Evolutionary conservation across 2,113 vertebrate genomes (phyloP).

Genomic region (Poicephalus gulielmi): DNA sequence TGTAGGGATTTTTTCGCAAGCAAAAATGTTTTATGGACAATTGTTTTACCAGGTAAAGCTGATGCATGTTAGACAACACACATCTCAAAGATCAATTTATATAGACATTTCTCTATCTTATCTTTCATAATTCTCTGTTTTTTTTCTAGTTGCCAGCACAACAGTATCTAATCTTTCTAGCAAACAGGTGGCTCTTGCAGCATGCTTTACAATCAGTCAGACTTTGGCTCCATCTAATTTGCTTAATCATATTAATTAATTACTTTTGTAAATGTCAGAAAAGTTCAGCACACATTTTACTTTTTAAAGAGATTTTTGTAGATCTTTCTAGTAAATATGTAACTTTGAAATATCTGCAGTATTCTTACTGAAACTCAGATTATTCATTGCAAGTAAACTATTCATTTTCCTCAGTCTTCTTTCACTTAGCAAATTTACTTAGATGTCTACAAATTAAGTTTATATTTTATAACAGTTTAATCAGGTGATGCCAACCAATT

Average conservation of each 20-base stretch:
- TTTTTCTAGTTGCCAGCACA: conserved; percentile 52
- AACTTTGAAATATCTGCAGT: conserved; percentile 51
- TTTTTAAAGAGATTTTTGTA: conserved; percentile 48
- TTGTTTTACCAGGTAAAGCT: not conserved
- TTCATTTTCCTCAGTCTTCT: not conserved
- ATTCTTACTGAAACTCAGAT: conserved; percentile 3
- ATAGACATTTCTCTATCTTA: not conserved
- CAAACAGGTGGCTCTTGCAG: conserved; percentile 73
- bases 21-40: not conserved
- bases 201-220: conserved; percentile 70
- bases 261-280: conserved; percentile 74
- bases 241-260: conserved; percentile 75
- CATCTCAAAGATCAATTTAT: conserved; percentile 1
- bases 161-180: conserved; percentile 58
- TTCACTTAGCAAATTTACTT: not conserved
- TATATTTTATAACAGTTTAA: not conserved
- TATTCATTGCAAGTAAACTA: not conserved
- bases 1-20: not conserved
- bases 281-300: conserved; percentile 67
- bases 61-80: not conserved
- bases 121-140: not conserved
- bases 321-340: conserved; percentile 56
- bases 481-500: not conserved
- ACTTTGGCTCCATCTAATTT: conserved; percentile 68
- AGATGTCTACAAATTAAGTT: not conserved